Evolutionary conservation across 2,113 vertebrate species (phyloP).

Genomic region (Etheostoma spectabile): DNA sequence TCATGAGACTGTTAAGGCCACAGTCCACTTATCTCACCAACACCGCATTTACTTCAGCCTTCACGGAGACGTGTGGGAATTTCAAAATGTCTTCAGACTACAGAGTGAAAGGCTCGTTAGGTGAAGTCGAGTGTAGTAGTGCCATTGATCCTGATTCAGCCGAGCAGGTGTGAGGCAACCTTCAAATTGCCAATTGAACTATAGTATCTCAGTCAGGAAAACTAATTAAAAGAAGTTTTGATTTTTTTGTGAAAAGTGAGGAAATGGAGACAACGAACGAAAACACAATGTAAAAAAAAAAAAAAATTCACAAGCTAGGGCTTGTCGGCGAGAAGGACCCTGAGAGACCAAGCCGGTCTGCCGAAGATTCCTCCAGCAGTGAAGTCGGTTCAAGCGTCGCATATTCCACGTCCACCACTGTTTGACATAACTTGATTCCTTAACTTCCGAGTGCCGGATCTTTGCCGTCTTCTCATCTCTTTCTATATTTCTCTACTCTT

Average conservation of each 20-base stretch:
- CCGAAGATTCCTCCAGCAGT: too few relatives aligned
- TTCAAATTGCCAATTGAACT: neutral
- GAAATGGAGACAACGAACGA: too few relatives aligned
- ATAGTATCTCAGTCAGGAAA: too few relatives aligned
- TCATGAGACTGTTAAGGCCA: slow-evolving; percentile 46
- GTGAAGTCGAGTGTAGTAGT: neutral
- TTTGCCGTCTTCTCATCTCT: too few relatives aligned
- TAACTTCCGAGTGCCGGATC: too few relatives aligned
- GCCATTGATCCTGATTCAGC: neutral
- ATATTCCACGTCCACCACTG: too few relatives aligned
- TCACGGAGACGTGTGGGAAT: slow-evolving; percentile 19
- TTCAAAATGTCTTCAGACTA: neutral
- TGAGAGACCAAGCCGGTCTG: too few relatives aligned
- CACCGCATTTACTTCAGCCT: neutral
- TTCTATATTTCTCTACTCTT: too few relatives aligned
- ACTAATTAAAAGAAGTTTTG: neutral
- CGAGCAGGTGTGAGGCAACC: neutral
- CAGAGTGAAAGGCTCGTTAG: neutral
- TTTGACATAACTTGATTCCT: too few relatives aligned
- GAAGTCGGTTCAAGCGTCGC: too few relatives aligned
- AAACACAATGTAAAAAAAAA: too few relatives aligned
- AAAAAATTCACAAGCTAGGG: neutral
- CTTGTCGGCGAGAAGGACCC: neutral
- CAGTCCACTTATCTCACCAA: neutral
- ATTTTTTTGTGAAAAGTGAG: too few relatives aligned